Evolutionary conservation across 2,888 invertebrate species (phyloP).

Genomic region (Mythimna ferrago): DNA sequence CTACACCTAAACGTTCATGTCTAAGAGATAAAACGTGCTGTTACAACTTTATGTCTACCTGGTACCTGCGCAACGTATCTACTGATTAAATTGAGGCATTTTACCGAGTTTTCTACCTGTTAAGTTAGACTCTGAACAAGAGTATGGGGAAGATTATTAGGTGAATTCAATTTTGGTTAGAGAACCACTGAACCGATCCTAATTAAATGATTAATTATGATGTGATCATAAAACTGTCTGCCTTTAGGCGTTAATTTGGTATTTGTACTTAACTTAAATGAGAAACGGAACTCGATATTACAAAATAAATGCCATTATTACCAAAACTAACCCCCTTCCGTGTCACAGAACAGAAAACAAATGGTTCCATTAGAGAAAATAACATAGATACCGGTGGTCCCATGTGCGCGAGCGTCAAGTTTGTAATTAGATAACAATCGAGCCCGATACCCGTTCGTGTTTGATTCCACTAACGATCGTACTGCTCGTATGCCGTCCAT

Average conservation of each 20-base stretch:
- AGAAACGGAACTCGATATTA: conserved; percentile 11
- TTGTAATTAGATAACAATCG: conserved; percentile 89
- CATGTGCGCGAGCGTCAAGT: conserved; percentile 83
- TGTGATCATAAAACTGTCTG: background rate
- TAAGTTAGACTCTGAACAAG: conserved; percentile 2
- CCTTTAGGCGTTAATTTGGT: background rate
- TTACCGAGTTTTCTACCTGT: conserved; percentile 25
- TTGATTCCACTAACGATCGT: conserved; percentile 81
- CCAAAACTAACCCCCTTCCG: conserved; percentile 69
- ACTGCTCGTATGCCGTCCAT: conserved; percentile 64
- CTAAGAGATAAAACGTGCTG: conserved; percentile 66
- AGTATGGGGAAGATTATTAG: conserved; percentile 5
- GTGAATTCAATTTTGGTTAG: conserved; percentile 1
- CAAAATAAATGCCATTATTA: conserved; percentile 42
- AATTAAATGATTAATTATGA: background rate
- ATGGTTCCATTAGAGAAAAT: conserved; percentile 81
- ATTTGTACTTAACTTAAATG: background rate
- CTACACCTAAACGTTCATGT: conserved; percentile 65
- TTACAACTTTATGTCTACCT: conserved; percentile 57
- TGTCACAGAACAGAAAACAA: conserved; percentile 76
- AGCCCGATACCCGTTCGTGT: conserved; percentile 79
- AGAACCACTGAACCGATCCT: background rate
- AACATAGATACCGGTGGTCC: conserved; percentile 77
- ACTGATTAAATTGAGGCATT: conserved; percentile 62
- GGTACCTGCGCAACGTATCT: conserved; percentile 36